These are phyloP conservation scores for Synchiropus splendidus DNA, from an alignment of 2,113 vertebrate genomes.

Conservation along the genomic window DNA sequence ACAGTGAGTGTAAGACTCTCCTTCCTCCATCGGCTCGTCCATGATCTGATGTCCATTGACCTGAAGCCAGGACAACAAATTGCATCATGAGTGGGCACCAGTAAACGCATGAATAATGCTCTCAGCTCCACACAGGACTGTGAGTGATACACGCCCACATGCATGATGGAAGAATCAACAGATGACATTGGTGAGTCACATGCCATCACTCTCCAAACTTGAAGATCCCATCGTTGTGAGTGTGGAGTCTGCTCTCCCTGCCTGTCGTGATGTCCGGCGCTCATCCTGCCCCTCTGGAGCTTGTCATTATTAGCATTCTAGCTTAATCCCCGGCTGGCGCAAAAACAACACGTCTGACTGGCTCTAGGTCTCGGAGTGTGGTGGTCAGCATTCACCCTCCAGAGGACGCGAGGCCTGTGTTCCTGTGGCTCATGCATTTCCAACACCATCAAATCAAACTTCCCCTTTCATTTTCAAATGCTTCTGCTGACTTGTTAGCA, in stretches of 20 bases:
- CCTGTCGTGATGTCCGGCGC: constrained; percentile 38
- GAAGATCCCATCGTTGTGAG: constrained; percentile 36
- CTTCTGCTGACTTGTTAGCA: too few relatives aligned
- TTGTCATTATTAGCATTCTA: constrained; percentile 51
- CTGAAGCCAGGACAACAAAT: constrained; percentile 60
- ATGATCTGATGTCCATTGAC: constrained; percentile 90
- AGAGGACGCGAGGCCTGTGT: constrained; percentile 8
- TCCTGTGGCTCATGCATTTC: too few relatives aligned
- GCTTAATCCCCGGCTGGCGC: constrained; percentile 45
- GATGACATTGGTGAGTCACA: constrained; percentile 54
- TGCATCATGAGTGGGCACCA: constrained; percentile 19
- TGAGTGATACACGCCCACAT: constrained; percentile 49
- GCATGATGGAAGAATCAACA: constrained; percentile 45
- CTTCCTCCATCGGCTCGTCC: constrained; percentile 95
- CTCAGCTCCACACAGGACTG: constrained; percentile 25
- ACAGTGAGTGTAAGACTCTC: constrained; percentile 79
- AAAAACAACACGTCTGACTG: constrained; percentile 46
- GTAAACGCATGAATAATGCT: constrained; percentile 30
- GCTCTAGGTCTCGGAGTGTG: constrained; percentile 14
- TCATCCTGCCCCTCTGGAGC: constrained; percentile 37
- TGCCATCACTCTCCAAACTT: constrained; percentile 23
- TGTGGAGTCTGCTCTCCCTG: constrained; percentile 46
- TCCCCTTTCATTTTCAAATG: too few relatives aligned
- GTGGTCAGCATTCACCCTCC: constrained; percentile 28
- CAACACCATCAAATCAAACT: too few relatives aligned